These are phyloP conservation scores for Cephus sareptanus DNA, from an alignment of 2,888 invertebrate species.

Conservation along the genomic window DNA sequence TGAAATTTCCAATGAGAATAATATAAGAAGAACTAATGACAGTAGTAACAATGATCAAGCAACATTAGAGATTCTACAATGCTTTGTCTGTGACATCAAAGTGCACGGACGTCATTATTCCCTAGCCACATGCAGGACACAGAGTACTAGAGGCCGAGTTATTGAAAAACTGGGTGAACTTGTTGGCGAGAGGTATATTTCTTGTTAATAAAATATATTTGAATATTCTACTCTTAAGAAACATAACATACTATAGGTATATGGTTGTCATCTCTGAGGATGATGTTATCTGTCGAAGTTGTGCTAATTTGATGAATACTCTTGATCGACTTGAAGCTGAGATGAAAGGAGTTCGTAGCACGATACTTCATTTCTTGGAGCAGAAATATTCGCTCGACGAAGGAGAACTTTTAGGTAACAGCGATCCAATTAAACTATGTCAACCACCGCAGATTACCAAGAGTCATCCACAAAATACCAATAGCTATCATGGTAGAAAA, in stretches of 20 bases:
- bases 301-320: constrained; percentile 61
- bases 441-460: constrained; percentile 52
- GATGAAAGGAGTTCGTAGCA: constrained; percentile 50
- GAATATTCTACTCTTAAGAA: not conserved
- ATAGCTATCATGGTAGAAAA: constrained; percentile 32
- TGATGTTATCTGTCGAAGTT: constrained; percentile 63
- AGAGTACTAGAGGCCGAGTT: constrained; percentile 53
- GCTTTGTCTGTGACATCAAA: constrained; percentile 61
- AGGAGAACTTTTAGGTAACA: constrained; percentile 55
- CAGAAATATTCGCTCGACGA: constrained; percentile 60
- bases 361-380: constrained; percentile 57
- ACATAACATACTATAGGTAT: constrained; percentile 43
- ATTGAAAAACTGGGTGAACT: constrained; percentile 63
- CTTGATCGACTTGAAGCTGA: constrained; percentile 61
- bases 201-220: not conserved
- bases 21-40: not conserved
- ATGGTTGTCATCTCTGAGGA: constrained; percentile 64
- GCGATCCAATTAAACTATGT: constrained; percentile 37
- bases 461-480: constrained; percentile 21
- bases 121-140: constrained; percentile 60
- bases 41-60: constrained; percentile 4
- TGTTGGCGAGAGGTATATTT: constrained; percentile 59
- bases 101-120: constrained; percentile 59
- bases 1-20: not conserved
- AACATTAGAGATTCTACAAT: constrained; percentile 35